Evolutionary conservation across 1,140 invertebrate genomes (phyloP), one percentile per base, ranked within the genome.

Genomic region (Ctenoplectra terminalis): DNA sequence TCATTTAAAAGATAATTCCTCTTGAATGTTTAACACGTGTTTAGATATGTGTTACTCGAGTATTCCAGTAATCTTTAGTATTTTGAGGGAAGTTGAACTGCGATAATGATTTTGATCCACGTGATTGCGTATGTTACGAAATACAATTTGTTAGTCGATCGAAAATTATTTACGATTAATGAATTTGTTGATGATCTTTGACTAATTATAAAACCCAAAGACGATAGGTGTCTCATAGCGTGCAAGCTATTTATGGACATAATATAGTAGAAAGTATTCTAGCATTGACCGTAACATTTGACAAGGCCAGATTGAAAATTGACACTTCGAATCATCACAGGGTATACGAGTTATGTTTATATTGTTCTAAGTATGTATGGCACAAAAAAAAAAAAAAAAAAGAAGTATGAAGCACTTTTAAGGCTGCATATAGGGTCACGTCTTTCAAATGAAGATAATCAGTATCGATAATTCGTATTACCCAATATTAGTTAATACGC

Each of bases 321-420:
- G 85, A 89, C 78, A 88, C 83, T 87, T 71, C 75, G 81, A 87
- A 88, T 87, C 87, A 88, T 90, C 85, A 90, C 88, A 90, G 90
- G 91, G 87, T 92, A 92, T 86, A 75, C 83, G 88, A 88, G 87
- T 90, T 92, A 89, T 77, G 88, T 91, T 90, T 90, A 89, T 87
- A 87, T 90, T 88, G 78, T 92, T 91, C 88, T 69, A 75, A 87
- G 83, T 87, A 87, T 83, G 87, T 84, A 86, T 79, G 76, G 77
- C 78, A 64, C 29, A 71, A 72, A 79, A 23, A n/a, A 17, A 6
- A 23, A 61, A 37, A n/a, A n/a, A n/a, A n/a, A n/a, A n/a, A n/a
- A n/a, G 20, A 71, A 64, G 64, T 20, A 37, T n/a, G 43, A 56
- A 84, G 37, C 26, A 85, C 63, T 88, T 88, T 90, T 86, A 80